Evolutionary conservation across 2,888 invertebrate species (phyloP).

Genomic region (Lasioglossum marginatum): DNA sequence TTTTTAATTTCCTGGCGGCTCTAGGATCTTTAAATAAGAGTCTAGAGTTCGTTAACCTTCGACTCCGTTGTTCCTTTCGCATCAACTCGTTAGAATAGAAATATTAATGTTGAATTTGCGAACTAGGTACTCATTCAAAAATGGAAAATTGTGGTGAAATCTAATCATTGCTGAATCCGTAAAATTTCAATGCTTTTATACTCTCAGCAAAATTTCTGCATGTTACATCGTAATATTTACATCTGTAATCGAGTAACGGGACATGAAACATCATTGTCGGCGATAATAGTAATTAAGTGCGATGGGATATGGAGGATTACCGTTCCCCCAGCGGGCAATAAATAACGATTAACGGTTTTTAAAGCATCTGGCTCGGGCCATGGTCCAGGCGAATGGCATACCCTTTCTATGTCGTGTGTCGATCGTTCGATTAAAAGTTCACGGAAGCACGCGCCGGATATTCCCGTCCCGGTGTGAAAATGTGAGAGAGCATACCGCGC

Average conservation of each 20-base stretch:
- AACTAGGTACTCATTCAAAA: too few species aligned
- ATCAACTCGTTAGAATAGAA: too few species aligned
- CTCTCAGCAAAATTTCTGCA: background rate
- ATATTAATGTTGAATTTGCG: background rate
- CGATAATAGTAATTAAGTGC: background rate
- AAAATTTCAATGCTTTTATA: background rate
- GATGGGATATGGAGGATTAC: background rate
- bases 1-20: background rate
- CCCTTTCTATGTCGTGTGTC: background rate
- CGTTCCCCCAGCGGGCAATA: background rate
- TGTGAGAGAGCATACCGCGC: constrained; percentile 34
- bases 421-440: constrained; percentile 69
- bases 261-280: background rate
- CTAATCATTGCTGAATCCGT: background rate
- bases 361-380: background rate
- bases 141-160: background rate
- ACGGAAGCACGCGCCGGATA: constrained; percentile 19
- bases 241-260: background rate
- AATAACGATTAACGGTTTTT: constrained; percentile 8
- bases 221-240: background rate
- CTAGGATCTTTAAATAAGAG: background rate
- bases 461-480: constrained; percentile 22
- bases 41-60: background rate
- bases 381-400: background rate
- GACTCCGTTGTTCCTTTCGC: background rate